Percentiles rank a stretch among this genome's conserved stretches.
Evolutionary conservation across 1,140 invertebrate genomes (phyloP).

Genomic region (Caenorhabditis tropicalis): DNA sequence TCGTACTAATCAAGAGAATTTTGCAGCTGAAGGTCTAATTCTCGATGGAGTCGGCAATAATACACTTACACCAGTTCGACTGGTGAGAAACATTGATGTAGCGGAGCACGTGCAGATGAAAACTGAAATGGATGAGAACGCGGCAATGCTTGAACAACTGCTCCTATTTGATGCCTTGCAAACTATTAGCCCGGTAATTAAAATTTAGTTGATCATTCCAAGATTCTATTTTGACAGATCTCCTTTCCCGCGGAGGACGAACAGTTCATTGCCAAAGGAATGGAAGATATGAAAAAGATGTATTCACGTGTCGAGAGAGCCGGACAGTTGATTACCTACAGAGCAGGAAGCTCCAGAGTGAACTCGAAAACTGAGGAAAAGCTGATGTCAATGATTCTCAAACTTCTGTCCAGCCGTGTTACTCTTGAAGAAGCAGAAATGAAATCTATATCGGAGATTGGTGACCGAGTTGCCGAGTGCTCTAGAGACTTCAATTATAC

Average conservation of each 20-base stretch:
- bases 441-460: neutral
- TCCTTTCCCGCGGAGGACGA: neutral
- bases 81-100: neutral
- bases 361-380: neutral
- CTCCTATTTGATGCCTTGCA: neutral
- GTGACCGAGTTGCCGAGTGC: neutral
- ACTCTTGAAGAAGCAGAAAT: neutral
- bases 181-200: neutral
- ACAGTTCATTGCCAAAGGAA: neutral
- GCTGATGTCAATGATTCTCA: neutral
- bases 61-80: neutral
- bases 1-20: neutral
- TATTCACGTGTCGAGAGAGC: neutral
- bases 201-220: neutral
- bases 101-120: neutral
- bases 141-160: neutral
- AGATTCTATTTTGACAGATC: neutral
- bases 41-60: neutral
- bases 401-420: neutral
- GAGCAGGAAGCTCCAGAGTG: neutral
- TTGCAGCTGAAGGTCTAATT: neutral
- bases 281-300: neutral
- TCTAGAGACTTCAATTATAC: conserved; percentile 1
- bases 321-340: conserved; percentile 7
- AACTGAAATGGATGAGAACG: neutral